These are phyloP conservation scores for Tachina lurida DNA, from an alignment of 2,888 invertebrate genomes.

Conservation along the genomic window DNA sequence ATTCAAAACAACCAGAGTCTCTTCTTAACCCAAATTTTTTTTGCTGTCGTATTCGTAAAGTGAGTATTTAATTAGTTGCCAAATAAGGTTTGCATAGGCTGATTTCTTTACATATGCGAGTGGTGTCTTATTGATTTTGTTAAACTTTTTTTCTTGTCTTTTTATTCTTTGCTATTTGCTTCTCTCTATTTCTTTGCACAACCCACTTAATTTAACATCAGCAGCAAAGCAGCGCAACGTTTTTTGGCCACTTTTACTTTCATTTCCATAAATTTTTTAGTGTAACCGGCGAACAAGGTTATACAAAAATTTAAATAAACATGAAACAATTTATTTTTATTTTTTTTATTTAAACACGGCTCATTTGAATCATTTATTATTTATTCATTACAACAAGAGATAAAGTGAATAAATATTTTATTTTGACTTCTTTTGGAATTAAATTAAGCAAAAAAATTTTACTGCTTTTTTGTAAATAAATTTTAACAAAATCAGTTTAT, in stretches of 20 bases:
- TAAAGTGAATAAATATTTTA: no score
- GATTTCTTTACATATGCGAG: neutral
- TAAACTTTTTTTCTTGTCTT: neutral
- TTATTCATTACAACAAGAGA: neutral
- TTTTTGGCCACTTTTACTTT: conserved; percentile 66
- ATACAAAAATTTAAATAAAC: conserved; percentile 23
- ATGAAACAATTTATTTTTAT: neutral
- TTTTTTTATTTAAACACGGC: neutral
- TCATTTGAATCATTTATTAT: neutral
- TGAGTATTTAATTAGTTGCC: neutral
- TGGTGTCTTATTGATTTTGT: neutral
- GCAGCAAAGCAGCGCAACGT: conserved; percentile 2
- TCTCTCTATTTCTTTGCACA: conserved; percentile 25
- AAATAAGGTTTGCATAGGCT: neutral
- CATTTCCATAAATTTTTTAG: conserved; percentile 13
- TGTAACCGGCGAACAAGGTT: conserved; percentile 49
- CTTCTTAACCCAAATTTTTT: no score
- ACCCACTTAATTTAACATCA: conserved; percentile 31
- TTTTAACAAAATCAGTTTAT: no score
- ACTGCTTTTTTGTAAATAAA: no score
- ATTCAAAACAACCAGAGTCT: no score
- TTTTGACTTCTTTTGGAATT: no score
- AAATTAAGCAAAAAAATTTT: no score
- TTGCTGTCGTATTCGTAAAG: neutral
- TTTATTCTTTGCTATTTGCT: conserved; percentile 1